phyloP scores from a whole-genome alignment of 2,797 vertebrate genomes.

The Chaenodraco wilsoni region DNA sequence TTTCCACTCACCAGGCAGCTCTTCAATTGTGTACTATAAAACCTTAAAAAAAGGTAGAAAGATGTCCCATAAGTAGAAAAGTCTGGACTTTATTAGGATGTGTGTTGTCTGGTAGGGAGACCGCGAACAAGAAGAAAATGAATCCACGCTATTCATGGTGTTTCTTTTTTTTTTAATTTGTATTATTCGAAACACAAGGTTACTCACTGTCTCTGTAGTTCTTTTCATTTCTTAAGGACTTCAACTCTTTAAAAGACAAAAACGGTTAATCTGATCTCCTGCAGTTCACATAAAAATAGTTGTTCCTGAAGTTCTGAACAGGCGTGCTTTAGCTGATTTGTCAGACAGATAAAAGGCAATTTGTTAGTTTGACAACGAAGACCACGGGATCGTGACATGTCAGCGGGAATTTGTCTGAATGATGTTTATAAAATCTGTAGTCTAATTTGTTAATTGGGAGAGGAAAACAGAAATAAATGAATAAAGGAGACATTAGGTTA shows the following conservation, averaged over 20 bases:
- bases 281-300: slow-evolving; percentile 57
- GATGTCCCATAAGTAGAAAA: slow-evolving; percentile 35
- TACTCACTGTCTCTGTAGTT: slow-evolving; percentile 29
- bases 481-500: slow-evolving; percentile 36
- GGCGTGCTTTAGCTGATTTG: slow-evolving; percentile 44
- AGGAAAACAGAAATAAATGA: slow-evolving; percentile 25
- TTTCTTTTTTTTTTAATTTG: background rate
- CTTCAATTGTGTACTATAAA: slow-evolving; percentile 51
- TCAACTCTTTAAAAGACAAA: slow-evolving; percentile 42
- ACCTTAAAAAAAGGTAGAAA: slow-evolving; percentile 45
- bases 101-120: slow-evolving; percentile 31
- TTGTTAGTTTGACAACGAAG: slow-evolving; percentile 48
- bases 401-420: slow-evolving; percentile 46
- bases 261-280: slow-evolving; percentile 41
- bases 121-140: slow-evolving; percentile 28
- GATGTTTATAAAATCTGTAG: slow-evolving; percentile 26
- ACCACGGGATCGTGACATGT: slow-evolving; percentile 31
- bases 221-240: slow-evolving; percentile 45
- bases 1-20: slow-evolving; percentile 51
- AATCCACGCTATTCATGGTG: slow-evolving; percentile 13
- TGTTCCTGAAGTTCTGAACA: slow-evolving; percentile 44
- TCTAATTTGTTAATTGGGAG: slow-evolving; percentile 40
- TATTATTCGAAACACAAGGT: slow-evolving; percentile 35
- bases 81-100: slow-evolving; percentile 43
- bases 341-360: slow-evolving; percentile 48